phyloP scores from a whole-genome alignment of 1,140 invertebrate genomes.

The Pseudobourletiella spinata region DNA sequence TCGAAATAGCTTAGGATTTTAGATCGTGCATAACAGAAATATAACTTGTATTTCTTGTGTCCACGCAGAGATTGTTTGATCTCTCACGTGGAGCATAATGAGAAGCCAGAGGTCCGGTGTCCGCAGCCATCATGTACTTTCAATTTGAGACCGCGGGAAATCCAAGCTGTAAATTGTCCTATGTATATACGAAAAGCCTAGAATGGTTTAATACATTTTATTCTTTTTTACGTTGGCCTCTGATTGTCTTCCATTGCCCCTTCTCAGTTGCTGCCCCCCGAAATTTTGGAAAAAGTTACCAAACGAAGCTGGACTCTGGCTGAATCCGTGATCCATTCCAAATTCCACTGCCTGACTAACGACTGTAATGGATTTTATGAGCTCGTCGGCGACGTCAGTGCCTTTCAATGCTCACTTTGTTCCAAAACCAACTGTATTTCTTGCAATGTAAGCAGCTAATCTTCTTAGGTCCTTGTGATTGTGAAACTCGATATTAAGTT shows the following conservation, averaged over 20 bases:
- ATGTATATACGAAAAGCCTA: no score
- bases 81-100: not conserved
- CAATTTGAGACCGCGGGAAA: not conserved
- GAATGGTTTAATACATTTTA: no score
- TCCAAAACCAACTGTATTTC: not conserved
- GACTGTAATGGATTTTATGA: slow-evolving; percentile 5
- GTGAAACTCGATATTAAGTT: no score
- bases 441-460: not conserved
- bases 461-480: not conserved
- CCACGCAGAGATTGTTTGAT: slow-evolving; percentile 3
- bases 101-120: not conserved
- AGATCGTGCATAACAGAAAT: not conserved
- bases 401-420: not conserved
- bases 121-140: not conserved
- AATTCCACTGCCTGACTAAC: slow-evolving; percentile 7
- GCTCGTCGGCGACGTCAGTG: not conserved
- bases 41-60: not conserved
- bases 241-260: no score
- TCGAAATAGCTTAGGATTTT: not conserved
- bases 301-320: not conserved
- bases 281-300: not conserved
- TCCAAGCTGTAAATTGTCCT: not conserved
- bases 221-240: no score
- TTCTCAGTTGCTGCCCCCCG: slow-evolving; percentile 1
- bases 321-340: not conserved